Base-by-base conservation (phyloP, 2,113 vertebrate genomes). In the Indicator indicator region DNA sequence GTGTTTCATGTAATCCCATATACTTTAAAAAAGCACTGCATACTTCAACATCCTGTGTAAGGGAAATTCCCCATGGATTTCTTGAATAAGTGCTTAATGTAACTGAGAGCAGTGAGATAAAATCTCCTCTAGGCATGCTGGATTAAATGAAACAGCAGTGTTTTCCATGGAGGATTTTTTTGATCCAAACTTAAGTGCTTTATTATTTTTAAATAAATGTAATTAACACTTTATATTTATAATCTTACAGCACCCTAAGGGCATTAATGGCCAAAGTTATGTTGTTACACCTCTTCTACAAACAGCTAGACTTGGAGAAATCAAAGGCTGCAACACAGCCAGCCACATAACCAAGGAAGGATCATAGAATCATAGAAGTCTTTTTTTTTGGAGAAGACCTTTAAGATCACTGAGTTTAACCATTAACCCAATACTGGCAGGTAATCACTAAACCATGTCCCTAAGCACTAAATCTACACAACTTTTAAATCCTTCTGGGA, bases 191-290 rank as follows among this genome's bases (percentile, higher is more conserved):
- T 63, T 60, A 44, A 92, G 33, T 27, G 16, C 3, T 90, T 85
- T 89, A 70, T 70, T 82, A 82, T 59, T 73, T 69, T 24, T 55
- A 76, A 89, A 67, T 6, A 81, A 89, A 83, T 64, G 26, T 83
- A 94, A 93, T 88, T 96, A 94, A 83, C 30, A 50, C 11, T 84
- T 90, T 63, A 9, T 83, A 67, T 80, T 90, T 79, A 54, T 58
- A 80, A 77, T 54, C 32, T n/a, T 44, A 27, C 16, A 46, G 21
- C 32, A 79, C 32, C 32, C 77, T 83, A 26, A 94, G 38, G 33
- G 6, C 60, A 56, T 88, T 50, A 74, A 42, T 38, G 65, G 14
- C 11, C 52, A 58, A 62, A 71, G 5, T 9, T 27, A 11, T 70
- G 13, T 36, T 75, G 26, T 80, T 83, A 27, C 2, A 2, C 10